Base-by-base conservation (phyloP, 2,113 vertebrate genomes). In the Bettongia penicillata region DNA sequence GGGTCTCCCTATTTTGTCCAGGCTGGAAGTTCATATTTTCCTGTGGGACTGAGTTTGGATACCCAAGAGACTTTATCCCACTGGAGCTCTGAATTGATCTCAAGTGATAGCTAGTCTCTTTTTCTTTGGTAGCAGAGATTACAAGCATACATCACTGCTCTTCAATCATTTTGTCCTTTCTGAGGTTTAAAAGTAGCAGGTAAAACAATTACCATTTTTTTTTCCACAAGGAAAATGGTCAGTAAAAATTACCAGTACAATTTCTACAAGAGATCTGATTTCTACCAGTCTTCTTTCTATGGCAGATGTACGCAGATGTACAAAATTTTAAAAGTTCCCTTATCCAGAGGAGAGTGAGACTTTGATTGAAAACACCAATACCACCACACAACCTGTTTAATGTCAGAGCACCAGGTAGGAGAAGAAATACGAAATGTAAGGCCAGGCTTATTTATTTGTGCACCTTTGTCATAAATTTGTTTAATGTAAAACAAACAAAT, bases 401-500 rank as follows among this genome's bases (percentile, higher is more conserved):
- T 90, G 53, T 97, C 97, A 97, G 50, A 95, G 91, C 37, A 92
- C 89, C 93, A 96, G 90, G 92, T 31, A 97, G 77, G 93, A 84
- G 96, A 96, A 96, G 93, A 97, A 97, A 97, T 51, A 96, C 31
- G 77, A 98, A 98, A 97, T 61, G 95, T 51, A 96, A 98, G 90
- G 26, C 91, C 96, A 93, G 93, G 91, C 53, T 95, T 95, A 94
- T 96, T 97, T 98, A 98, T 98, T 95, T 98, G n/a, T 97, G 93
- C 43, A 53, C 31, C 37, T 91, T 95, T 94, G 92, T 97, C 92
- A 98, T 97, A 98, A 98, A 98, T 98, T 98, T 98, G 94, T 97
- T 98, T 97, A 97, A 98, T 95, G 95, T 96, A 97, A 98, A 98
- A 97, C 95, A 98, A 98, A 98, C 93, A 98, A 96, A 98, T 89